These are phyloP conservation scores for Oreonectes daqikongensis DNA, from an alignment of 2,797 vertebrate genomes.

Conservation along the genomic window DNA sequence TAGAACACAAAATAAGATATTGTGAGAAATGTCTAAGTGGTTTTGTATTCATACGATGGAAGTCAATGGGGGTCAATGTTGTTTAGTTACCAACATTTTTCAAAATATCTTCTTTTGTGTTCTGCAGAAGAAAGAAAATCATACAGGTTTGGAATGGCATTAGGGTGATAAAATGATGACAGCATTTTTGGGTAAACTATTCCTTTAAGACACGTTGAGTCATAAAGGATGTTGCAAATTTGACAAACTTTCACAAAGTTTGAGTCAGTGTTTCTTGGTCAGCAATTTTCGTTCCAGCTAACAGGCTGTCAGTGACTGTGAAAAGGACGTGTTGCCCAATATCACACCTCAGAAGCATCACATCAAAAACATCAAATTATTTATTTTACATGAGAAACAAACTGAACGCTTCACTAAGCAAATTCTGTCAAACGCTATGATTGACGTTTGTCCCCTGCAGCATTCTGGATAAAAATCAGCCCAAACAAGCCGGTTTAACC, in stretches of 20 bases:
- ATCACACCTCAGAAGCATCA: not conserved
- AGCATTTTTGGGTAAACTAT: not conserved
- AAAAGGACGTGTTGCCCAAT: not conserved
- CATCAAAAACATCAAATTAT: not conserved
- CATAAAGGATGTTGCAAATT: conserved; percentile 17
- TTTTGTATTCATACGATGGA: no score
- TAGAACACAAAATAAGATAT: no score
- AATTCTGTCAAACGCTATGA: not conserved
- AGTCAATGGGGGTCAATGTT: no score
- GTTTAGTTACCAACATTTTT: no score
- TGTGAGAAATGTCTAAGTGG: no score
- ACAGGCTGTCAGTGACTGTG: not conserved
- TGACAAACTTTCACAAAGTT: conserved; percentile 8
- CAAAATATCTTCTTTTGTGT: no score
- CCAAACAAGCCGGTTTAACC: not conserved
- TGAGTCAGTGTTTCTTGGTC: conserved; percentile 37
- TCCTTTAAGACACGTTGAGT: not conserved
- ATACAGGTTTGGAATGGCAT: no score
- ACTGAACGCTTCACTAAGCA: not conserved
- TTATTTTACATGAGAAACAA: not conserved
- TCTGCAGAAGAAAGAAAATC: no score
- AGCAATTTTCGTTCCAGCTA: conserved; percentile 14
- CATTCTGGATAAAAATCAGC: not conserved
- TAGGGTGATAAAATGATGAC: no score
- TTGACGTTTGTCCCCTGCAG: conserved; percentile 8